These are phyloP conservation scores for Botrylloides violaceus DNA, from an alignment of 23 tunicate species.

Conservation along the genomic window DNA sequence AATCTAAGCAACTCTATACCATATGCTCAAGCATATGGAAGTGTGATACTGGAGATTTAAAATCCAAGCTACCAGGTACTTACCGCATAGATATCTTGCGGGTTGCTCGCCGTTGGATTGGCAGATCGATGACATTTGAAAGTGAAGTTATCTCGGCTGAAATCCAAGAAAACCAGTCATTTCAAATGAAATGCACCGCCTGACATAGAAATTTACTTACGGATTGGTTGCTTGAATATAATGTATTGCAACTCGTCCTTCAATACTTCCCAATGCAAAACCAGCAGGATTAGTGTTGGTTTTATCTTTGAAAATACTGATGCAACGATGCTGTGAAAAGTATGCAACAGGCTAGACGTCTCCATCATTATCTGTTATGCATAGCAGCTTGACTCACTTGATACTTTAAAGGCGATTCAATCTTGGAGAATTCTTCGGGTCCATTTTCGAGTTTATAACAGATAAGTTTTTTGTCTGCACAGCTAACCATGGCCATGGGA, in stretches of 20 bases:
- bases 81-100: constrained; percentile 85
- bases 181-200: neutral
- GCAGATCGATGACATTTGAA: constrained; percentile 95
- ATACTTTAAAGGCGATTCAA: constrained; percentile 86
- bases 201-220: constrained; percentile 31
- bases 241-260: constrained; percentile 95
- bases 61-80: no score
- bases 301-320: constrained; percentile 92
- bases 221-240: constrained; percentile 88
- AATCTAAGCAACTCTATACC: no score
- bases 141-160: constrained; percentile 88
- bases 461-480: constrained; percentile 81
- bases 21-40: no score
- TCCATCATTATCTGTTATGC: neutral
- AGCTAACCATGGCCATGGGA: constrained; percentile 93
- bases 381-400: constrained; percentile 30
- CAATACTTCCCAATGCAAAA: constrained; percentile 95
- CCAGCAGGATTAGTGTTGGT: constrained; percentile 65
- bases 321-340: constrained; percentile 70
- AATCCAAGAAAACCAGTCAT: neutral
- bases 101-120: constrained; percentile 21
- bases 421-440: constrained; percentile 67
- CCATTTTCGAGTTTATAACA: constrained; percentile 77
- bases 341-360: no score
- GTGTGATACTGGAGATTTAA: no score